Conservation (phyloP, 2,113 vertebrate genomes). For the Melospiza georgiana region DNA sequence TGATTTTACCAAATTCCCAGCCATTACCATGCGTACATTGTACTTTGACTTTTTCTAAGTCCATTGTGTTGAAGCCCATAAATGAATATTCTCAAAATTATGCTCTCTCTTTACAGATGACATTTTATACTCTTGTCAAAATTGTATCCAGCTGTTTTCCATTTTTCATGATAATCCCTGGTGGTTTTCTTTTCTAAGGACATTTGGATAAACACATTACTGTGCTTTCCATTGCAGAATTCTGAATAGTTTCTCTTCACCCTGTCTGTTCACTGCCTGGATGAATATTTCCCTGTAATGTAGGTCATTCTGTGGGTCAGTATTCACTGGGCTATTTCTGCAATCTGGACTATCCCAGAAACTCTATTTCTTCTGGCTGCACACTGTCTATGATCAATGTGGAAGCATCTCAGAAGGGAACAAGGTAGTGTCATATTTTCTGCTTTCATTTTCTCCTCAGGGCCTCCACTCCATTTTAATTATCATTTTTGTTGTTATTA, state of each 20-base stretch:
- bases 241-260: not conserved
- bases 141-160: not conserved
- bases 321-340: not conserved
- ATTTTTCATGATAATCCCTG: not conserved
- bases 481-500: not conserved
- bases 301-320: not conserved
- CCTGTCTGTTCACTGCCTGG: not conserved
- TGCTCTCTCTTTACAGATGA: not conserved
- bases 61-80: not conserved
- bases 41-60: not conserved
- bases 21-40: not conserved
- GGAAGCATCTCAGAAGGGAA: not conserved
- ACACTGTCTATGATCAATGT: not conserved
- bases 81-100: not conserved
- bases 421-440: not conserved
- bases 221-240: not conserved
- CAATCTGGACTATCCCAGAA: not conserved
- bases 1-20: not conserved
- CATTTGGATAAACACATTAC: not conserved
- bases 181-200: not conserved
- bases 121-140: not conserved
- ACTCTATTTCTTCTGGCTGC: not conserved
- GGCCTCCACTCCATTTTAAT: not conserved
- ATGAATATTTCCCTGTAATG: not conserved
- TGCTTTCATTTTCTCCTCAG: not conserved